These are phyloP conservation scores for Hybos culiciformis DNA, from an alignment of 2,888 invertebrate genomes.

Conservation along the genomic window DNA sequence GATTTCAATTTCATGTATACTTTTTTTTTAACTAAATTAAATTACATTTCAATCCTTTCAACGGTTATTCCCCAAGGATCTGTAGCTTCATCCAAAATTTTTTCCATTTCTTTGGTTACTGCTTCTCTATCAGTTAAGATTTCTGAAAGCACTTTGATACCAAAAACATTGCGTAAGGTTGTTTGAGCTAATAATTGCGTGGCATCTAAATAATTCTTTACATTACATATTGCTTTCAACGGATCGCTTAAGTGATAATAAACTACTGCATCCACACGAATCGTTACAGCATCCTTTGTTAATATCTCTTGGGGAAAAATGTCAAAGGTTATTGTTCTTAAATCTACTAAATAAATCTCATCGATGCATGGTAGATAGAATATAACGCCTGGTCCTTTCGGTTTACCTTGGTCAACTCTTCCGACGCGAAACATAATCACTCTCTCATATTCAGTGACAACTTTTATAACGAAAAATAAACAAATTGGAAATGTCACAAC, in stretches of 20 bases:
- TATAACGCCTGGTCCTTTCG: slow-evolving; percentile 43
- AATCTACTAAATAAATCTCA: slow-evolving; percentile 40
- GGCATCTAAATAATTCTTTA: slow-evolving; percentile 45
- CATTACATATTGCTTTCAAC: slow-evolving; percentile 53
- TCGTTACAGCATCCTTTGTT: slow-evolving; percentile 83
- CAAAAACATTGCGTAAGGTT: slow-evolving; percentile 74
- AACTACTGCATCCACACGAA: slow-evolving; percentile 78
- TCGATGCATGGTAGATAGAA: slow-evolving; percentile 49
- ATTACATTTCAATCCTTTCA: slow-evolving; percentile 84
- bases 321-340: slow-evolving; percentile 46
- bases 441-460: not conserved
- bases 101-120: slow-evolving; percentile 76
- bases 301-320: slow-evolving; percentile 53
- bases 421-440: not conserved
- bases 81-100: slow-evolving; percentile 67
- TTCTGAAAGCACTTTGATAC: slow-evolving; percentile 77
- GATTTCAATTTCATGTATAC: too few species aligned
- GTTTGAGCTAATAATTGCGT: slow-evolving; percentile 67
- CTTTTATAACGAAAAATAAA: not conserved
- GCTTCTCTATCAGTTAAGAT: slow-evolving; percentile 81
- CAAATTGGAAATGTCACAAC: not conserved
- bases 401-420: slow-evolving; percentile 31
- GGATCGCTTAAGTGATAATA: slow-evolving; percentile 66
- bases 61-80: slow-evolving; percentile 86
- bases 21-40: too few species aligned